These are phyloP conservation scores for Turnix velox DNA, from an alignment of 2,113 vertebrate species.

Conservation along the genomic window DNA sequence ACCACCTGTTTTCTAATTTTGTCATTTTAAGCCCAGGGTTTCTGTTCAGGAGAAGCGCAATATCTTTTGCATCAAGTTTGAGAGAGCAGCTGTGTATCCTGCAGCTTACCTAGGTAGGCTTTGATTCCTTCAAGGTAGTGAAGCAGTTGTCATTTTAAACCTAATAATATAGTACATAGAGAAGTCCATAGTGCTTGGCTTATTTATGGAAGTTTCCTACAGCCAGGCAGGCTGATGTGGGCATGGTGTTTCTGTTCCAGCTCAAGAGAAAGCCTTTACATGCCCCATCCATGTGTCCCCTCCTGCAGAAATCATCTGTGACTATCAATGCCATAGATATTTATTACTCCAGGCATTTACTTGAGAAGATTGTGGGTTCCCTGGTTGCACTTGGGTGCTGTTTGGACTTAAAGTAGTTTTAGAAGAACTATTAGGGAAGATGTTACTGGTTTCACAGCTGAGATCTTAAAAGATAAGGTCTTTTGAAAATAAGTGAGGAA, in stretches of 20 bases:
- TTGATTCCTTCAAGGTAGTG: not conserved
- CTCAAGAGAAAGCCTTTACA: not conserved
- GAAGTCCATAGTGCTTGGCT: not conserved
- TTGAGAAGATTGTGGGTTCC: not conserved
- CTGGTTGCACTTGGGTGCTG: not conserved
- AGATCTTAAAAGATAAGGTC: not conserved
- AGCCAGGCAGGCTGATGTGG: fast-evolving
- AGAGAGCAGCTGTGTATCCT: not conserved
- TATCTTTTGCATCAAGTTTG: not conserved
- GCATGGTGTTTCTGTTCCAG: not conserved
- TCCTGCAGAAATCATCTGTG: no score
- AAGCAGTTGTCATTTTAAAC: not conserved
- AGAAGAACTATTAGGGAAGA: not conserved
- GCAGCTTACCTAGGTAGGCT: not conserved
- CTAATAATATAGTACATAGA: not conserved
- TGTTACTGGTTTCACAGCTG: not conserved
- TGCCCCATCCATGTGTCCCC: no score
- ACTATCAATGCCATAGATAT: not conserved
- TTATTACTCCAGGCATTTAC: not conserved
- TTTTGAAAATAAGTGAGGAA: not conserved
- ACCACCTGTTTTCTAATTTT: not conserved
- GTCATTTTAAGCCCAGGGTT: not conserved
- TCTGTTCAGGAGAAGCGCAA: not conserved
- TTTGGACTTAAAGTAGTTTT: not conserved
- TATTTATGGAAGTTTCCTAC: fast-evolving